Evolutionary conservation across 2,113 vertebrate genomes (phyloP).

Genomic region (Mugil cephalus): DNA sequence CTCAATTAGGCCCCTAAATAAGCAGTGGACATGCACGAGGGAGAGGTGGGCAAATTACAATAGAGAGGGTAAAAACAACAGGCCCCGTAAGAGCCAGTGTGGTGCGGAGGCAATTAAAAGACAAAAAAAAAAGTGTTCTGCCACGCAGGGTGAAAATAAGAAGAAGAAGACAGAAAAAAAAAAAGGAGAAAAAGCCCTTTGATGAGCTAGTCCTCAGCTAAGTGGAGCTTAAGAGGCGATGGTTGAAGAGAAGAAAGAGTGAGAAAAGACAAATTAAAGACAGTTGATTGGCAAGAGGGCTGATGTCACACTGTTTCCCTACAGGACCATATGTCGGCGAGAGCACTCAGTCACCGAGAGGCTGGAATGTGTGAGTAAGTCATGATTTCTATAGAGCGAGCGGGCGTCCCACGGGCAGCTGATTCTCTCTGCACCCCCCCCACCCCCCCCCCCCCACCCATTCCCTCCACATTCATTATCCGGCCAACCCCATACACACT

Average conservation of each 20-base stretch:
- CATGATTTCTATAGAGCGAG: conserved; percentile 75
- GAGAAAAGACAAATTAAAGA: conserved; percentile 75
- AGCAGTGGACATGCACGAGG: conserved; percentile 69
- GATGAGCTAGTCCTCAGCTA: conserved; percentile 71
- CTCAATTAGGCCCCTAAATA: conserved; percentile 83
- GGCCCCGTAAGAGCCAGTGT: conserved; percentile 63
- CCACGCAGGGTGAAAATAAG: conserved; percentile 73
- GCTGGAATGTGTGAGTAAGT: conserved; percentile 82
- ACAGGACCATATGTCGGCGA: conserved; percentile 79
- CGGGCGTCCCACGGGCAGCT: conserved; percentile 73
- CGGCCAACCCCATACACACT: conserved; percentile 52
- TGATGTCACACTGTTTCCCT: conserved; percentile 79
- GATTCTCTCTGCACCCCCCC: conserved; percentile 60
- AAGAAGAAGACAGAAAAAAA: conserved; percentile 40
- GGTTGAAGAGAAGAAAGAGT: conserved; percentile 67
- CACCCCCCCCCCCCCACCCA: neutral
- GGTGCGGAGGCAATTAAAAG: conserved; percentile 80
- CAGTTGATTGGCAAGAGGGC: conserved; percentile 76
- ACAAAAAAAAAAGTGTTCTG: conserved; percentile 76
- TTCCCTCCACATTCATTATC: conserved; percentile 72
- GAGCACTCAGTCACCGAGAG: conserved; percentile 77
- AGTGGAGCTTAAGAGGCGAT: conserved; percentile 75
- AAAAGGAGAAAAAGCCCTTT: conserved; percentile 52
- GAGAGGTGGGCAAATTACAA: conserved; percentile 80
- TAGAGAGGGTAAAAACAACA: conserved; percentile 79